Base-by-base conservation (phyloP, 1,140 invertebrate genomes). In the Orussus abietinus region DNA sequence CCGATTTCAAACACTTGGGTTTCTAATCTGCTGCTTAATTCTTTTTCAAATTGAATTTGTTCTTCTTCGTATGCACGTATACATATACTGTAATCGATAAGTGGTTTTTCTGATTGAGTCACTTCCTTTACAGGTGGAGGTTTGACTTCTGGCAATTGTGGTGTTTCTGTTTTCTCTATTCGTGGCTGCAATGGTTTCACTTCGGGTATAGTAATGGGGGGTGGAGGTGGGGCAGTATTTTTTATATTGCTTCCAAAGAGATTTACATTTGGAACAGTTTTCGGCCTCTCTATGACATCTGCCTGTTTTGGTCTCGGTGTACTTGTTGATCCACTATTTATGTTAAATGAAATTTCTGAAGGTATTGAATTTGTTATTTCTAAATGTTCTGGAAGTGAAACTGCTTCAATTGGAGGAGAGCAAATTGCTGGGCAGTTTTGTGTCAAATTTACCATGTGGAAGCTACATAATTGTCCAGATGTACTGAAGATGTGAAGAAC, bases 401-500 rank as follows among this genome's bases (percentile, higher is more conserved):
- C 12, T 4, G 38, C 55, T 46, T 72, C 61, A 7, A 47, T 45
- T 3, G 77, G 69, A 14, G 76, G 63, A 9, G 35, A 26, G 43
- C 76, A 80, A 3, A 82, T 51, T 9, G 22, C 36, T 3, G 62
- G 55, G 42, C 61, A 66, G 19, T 69, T 69, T 2, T 62, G 54
- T 5, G 55, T 47, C 5, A 74, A 43, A 59, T 83, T 80, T 0
- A 79, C 62, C 59, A 81, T 75, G 46, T 81, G 70, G 55, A 76
- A 84, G 3, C 78, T 69, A n/a, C 78, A 75, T 0, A 84, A 52
- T 21, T 79, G 55, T 2, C 82, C 81, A 20, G 78, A 76, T 11
- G 80, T 78, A 4, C 77, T 76, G 28, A 82, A 57, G 11, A 83
- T 61, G 25, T 77, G 59, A 25, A 83, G 50, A 3, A 82, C 51